These are phyloP conservation scores for Leptinotarsa rubiginosa DNA, from an alignment of 2,888 invertebrate genomes.

Conservation along the genomic window DNA sequence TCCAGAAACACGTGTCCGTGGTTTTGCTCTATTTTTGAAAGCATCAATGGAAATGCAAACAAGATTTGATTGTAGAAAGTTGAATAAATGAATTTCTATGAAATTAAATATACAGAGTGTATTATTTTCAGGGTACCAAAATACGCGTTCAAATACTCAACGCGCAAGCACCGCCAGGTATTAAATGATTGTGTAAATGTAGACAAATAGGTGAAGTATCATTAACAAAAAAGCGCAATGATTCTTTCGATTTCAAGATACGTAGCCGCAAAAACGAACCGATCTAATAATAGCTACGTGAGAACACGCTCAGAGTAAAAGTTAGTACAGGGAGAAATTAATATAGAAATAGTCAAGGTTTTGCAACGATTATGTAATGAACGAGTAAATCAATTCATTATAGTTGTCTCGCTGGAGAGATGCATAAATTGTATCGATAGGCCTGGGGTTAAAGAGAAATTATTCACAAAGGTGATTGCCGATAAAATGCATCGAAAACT, in stretches of 20 bases:
- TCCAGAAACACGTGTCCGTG: too few relatives aligned
- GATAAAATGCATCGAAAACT: too few relatives aligned
- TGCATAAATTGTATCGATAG: neutral
- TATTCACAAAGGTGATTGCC: too few relatives aligned
- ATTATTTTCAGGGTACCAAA: neutral
- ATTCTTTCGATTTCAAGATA: slow-evolving; percentile 23
- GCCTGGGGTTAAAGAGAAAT: too few relatives aligned
- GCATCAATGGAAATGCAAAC: too few relatives aligned
- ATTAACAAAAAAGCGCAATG: neutral
- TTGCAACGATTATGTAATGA: slow-evolving; percentile 18
- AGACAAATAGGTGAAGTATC: neutral
- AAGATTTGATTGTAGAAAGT: too few relatives aligned
- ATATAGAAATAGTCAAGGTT: slow-evolving; percentile 12
- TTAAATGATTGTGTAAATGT: too few relatives aligned
- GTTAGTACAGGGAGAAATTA: slow-evolving; percentile 18
- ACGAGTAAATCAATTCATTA: slow-evolving; percentile 3
- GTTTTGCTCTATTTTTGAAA: too few relatives aligned
- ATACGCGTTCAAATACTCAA: neutral
- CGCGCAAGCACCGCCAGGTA: too few relatives aligned
- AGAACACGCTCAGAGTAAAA: slow-evolving; percentile 33
- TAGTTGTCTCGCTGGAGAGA: slow-evolving; percentile 5
- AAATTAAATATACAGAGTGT: neutral
- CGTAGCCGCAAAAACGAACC: slow-evolving; percentile 26
- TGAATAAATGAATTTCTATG: too few relatives aligned
- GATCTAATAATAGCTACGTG: slow-evolving; percentile 34